phyloP scores from a whole-genome alignment of 2,113 vertebrate species.

The Syngnathus floridae region DNA sequence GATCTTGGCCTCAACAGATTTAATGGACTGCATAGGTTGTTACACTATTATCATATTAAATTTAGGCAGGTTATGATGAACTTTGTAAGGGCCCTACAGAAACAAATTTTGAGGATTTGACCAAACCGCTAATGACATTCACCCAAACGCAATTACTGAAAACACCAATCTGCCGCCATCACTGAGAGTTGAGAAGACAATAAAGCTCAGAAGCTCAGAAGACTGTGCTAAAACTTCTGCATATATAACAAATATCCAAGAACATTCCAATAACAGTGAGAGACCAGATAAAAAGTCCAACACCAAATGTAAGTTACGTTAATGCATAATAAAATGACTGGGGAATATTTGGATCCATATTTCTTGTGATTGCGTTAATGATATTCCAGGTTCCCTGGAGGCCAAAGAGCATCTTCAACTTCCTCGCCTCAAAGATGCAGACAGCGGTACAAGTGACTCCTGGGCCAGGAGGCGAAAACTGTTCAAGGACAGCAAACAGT shows the following conservation, averaged over 20 bases:
- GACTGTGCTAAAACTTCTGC: not conserved
- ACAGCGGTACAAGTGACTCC: slow-evolving; percentile 70
- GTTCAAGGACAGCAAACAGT: slow-evolving; percentile 79
- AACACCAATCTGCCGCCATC: slow-evolving; percentile 28
- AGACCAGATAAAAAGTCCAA: slow-evolving; percentile 19
- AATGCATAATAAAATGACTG: not conserved
- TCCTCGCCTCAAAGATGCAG: slow-evolving; percentile 58
- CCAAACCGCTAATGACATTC: not conserved
- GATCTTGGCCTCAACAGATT: no score
- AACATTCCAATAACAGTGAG: slow-evolving; percentile 13
- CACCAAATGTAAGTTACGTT: slow-evolving; percentile 50
- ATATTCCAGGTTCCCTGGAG: slow-evolving; percentile 54
- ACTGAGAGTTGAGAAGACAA: slow-evolving; percentile 17
- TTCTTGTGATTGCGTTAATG: not conserved
- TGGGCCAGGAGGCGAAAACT: slow-evolving; percentile 80
- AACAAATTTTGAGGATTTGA: no score
- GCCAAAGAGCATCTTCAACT: slow-evolving; percentile 63
- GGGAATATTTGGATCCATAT: not conserved
- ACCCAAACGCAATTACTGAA: not conserved
- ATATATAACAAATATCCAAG: slow-evolving; percentile 3
- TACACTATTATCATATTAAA: not conserved
- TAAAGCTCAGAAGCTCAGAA: not conserved
- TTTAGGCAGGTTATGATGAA: not conserved
- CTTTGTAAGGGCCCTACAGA: not conserved
- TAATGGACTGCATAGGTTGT: not conserved